phyloP scores from a whole-genome alignment of 2,113 vertebrate species.

The Pseudolaguvia tuberculata region DNA sequence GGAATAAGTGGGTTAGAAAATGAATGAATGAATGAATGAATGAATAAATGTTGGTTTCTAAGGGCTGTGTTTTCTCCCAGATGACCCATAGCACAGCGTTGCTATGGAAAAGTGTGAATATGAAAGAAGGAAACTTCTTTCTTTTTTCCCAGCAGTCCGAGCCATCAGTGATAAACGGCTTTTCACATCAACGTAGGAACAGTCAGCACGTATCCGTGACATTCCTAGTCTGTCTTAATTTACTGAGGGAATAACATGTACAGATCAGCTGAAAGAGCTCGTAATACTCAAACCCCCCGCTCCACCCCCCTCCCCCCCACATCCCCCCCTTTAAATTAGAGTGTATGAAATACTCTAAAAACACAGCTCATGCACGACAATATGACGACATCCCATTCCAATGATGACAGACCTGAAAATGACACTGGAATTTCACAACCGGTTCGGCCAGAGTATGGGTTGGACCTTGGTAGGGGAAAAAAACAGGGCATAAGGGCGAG shows the following conservation, averaged over 20 bases:
- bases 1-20: too few relatives aligned
- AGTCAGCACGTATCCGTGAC: slow-evolving; percentile 55
- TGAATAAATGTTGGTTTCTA: slow-evolving; percentile 3
- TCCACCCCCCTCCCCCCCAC: too few relatives aligned
- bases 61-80: slow-evolving; percentile 23
- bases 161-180: slow-evolving; percentile 60
- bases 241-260: slow-evolving; percentile 30
- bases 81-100: slow-evolving; percentile 22
- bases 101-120: slow-evolving; percentile 21
- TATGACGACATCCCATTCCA: background rate
- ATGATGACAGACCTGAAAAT: background rate
- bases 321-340: too few relatives aligned
- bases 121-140: slow-evolving; percentile 38
- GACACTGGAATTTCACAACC: slow-evolving; percentile 13
- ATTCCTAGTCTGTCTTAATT: slow-evolving; percentile 52
- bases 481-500: slow-evolving; percentile 20
- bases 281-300: too few relatives aligned
- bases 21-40: background rate
- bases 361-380: background rate
- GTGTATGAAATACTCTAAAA: background rate
- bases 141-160: slow-evolving; percentile 51
- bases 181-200: slow-evolving; percentile 60
- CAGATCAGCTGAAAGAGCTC: slow-evolving; percentile 38
- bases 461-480: slow-evolving; percentile 4
- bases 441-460: slow-evolving; percentile 39